Evolutionary conservation across 1,140 invertebrate genomes (phyloP).

Genomic region (Drosophila triauraria): DNA sequence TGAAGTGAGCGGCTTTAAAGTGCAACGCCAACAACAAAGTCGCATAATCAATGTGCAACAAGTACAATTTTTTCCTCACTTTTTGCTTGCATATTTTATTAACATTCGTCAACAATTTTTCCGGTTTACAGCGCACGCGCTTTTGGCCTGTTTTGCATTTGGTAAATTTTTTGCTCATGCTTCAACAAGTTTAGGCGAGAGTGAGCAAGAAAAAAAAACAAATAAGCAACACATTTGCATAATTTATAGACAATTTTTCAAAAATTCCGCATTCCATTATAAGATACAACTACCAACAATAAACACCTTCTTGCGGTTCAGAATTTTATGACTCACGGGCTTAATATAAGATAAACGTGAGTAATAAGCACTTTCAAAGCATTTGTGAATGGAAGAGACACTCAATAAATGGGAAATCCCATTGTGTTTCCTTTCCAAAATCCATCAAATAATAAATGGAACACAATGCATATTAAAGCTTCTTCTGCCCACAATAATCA

Average conservation of each 20-base stretch:
- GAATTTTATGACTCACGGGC: slow-evolving; percentile 27
- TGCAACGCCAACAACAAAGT: slow-evolving; percentile 48
- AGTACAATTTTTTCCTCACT: slow-evolving; percentile 26
- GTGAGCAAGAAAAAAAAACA: slow-evolving; percentile 13
- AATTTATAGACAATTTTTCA: slow-evolving; percentile 52
- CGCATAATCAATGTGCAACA: slow-evolving; percentile 58
- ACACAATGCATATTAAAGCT: slow-evolving; percentile 26
- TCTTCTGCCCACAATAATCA: slow-evolving; percentile 30
- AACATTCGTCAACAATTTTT: slow-evolving; percentile 55
- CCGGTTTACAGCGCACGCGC: slow-evolving; percentile 59
- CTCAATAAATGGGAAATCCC: slow-evolving; percentile 4
- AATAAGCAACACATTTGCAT: slow-evolving; percentile 48
- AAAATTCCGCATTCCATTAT: slow-evolving; percentile 50
- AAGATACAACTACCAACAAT: slow-evolving; percentile 5
- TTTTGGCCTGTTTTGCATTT: slow-evolving; percentile 43
- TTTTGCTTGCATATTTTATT: slow-evolving; percentile 53
- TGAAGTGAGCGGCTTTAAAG: slow-evolving; percentile 49
- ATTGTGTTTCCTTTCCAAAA: slow-evolving; percentile 41
- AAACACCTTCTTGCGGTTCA: neutral
- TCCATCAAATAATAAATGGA: slow-evolving; percentile 37
- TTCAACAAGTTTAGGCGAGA: slow-evolving; percentile 40
- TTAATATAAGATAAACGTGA: slow-evolving; percentile 24
- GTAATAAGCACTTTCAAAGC: slow-evolving; percentile 19
- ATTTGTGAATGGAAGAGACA: slow-evolving; percentile 45
- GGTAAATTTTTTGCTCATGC: slow-evolving; percentile 14